Percentiles rank a stretch among this genome's conserved stretches.
Evolutionary conservation across 2,797 vertebrate genomes (phyloP).

Genomic region (Emys orbicularis): DNA sequence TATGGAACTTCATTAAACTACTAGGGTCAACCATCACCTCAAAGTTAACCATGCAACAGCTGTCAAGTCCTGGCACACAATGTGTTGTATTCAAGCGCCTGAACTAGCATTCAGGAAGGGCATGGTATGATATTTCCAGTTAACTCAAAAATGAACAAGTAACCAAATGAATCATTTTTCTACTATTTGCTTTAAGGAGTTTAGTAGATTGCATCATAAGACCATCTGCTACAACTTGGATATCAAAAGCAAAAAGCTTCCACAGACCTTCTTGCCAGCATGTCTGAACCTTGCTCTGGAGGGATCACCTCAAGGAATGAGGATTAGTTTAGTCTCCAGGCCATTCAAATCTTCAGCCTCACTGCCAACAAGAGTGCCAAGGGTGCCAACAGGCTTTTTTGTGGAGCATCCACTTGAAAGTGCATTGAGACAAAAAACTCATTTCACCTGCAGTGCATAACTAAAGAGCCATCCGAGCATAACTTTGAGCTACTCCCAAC

Average conservation of each 20-base stretch:
- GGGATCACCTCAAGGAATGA: not conserved
- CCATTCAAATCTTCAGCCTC: not conserved
- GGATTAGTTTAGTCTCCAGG: not conserved
- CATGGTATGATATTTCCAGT: slow-evolving; percentile 9
- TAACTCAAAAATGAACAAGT: not conserved
- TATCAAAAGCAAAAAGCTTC: not conserved
- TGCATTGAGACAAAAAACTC: not conserved
- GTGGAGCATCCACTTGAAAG: not conserved
- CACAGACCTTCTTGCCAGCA: not conserved
- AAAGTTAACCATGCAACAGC: not conserved
- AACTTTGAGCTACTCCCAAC: not conserved
- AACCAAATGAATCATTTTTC: slow-evolving; percentile 16
- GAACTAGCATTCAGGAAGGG: not conserved
- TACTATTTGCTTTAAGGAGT: not conserved
- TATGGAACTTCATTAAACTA: not conserved
- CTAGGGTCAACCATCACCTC: not conserved
- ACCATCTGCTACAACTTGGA: not conserved
- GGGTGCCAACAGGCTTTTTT: not conserved
- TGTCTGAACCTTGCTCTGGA: not conserved
- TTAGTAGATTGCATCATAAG: fast-evolving
- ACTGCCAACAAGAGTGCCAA: not conserved
- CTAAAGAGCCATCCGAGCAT: not conserved
- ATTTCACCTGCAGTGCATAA: not conserved
- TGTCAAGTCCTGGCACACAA: not conserved
- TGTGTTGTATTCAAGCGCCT: not conserved